Evolutionary conservation across 1,140 invertebrate genomes (phyloP).

Genomic region (Parasteatoda tepidariorum): DNA sequence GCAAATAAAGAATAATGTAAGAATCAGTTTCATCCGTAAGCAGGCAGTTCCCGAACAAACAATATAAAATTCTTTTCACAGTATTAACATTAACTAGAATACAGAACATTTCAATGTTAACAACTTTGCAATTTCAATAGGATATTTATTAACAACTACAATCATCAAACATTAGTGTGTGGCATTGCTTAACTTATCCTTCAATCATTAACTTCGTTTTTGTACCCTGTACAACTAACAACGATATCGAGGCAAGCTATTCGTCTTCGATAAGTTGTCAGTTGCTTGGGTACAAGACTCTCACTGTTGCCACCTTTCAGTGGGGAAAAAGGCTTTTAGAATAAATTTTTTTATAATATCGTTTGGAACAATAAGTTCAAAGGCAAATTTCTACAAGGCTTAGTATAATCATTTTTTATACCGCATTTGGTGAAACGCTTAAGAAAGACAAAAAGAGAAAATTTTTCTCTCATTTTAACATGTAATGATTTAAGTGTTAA

Average conservation of each 20-base stretch:
- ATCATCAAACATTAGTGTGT: not conserved
- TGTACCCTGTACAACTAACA: slow-evolving; percentile 9
- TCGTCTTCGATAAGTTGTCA: slow-evolving; percentile 21
- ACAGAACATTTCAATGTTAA: slow-evolving; percentile 38
- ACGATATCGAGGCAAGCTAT: slow-evolving; percentile 19
- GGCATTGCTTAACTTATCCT: not conserved
- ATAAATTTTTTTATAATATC: not conserved
- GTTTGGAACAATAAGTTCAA: not conserved
- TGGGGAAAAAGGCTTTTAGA: not conserved
- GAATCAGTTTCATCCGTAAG: not conserved
- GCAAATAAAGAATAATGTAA: not conserved
- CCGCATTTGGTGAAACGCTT: not conserved
- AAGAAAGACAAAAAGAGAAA: not conserved
- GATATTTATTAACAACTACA: slow-evolving; percentile 4
- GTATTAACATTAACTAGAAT: slow-evolving; percentile 45
- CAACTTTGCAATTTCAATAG: slow-evolving; percentile 17
- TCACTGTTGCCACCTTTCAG: slow-evolving; percentile 20
- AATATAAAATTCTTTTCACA: slow-evolving; percentile 36
- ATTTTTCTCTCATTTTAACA: not conserved
- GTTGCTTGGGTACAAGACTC: not conserved
- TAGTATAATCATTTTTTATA: not conserved
- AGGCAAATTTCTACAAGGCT: not conserved
- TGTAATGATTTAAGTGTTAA: not conserved
- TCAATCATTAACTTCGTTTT: not conserved
- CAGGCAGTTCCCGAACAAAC: slow-evolving; percentile 5